Evolutionary conservation across 2,113 vertebrate species (phyloP), one percentile per base, ranked within the genome.

Genomic region (Apteryx mantelli): DNA sequence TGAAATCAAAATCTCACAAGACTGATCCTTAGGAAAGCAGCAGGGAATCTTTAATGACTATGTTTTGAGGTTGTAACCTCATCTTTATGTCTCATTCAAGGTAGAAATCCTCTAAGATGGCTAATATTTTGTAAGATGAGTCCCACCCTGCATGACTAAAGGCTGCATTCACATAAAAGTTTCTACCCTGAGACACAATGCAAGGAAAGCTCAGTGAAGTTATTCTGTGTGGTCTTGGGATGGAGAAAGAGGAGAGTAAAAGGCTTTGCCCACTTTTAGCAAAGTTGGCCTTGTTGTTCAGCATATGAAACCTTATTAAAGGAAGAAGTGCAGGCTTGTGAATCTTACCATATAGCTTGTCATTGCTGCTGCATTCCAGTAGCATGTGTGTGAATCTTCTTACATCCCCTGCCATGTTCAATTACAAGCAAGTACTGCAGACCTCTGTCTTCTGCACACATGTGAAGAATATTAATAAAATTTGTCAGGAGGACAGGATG

Each of bases 321-420:
- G 55, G 22, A 89, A 65, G 44, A 44, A 50, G 36, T 36, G 61
- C 56, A 55, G 5, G 46, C 50, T 26, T 60, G 66, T 68, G 81
- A 86, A 88, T 71, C 98, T 98, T 97, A 98, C 98, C 89, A 90
- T 98, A 98, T 2, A 98, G 76, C 65, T 96, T 98, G 95, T 98
- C 98, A 73, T 69, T 97, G 92, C 91, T 97, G 73, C 58, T 95
- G 79, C 98, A 98, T 38, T 98, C 96, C 95, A 98, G 94, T 5
- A 98, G 96, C 77, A 46, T 56, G 14, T 98, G 97, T 34, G 85
- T 87, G 58, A 93, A 68, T 69, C 70, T 81, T 28, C 58, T 96
- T 78, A 93, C 36, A 18, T 95, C 66, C 65, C 44, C 91, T 65
- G 88, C 81, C 97, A 97, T 97, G 36, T 21, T 86, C 81, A 63